Evolutionary conservation across 2,113 vertebrate species (phyloP).

Genomic region (Dasyprocta punctata): DNA sequence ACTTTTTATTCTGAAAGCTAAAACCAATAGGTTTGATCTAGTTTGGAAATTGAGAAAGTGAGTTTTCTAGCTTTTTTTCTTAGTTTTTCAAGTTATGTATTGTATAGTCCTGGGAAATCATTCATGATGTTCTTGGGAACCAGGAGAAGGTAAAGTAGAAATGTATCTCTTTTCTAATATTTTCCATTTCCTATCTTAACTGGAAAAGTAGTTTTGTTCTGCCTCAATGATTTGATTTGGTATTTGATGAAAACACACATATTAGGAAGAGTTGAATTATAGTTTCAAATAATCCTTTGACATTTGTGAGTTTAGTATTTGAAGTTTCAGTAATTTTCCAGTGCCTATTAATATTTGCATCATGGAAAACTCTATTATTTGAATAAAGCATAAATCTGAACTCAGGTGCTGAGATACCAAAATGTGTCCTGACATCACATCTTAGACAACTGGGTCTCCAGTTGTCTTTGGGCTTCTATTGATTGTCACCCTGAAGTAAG

Average conservation of each 20-base stretch:
- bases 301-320: not conserved
- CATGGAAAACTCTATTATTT: not conserved
- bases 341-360: not conserved
- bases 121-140: not conserved
- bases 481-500: not conserved
- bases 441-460: not conserved
- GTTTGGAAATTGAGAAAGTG: not conserved
- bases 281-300: not conserved
- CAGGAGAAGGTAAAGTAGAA: not conserved
- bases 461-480: not conserved
- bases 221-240: not conserved
- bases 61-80: not conserved
- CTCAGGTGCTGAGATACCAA: not conserved
- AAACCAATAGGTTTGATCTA: not conserved
- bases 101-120: not conserved
- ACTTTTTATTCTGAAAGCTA: conserved; percentile 39
- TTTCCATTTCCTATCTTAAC: conserved; percentile 7
- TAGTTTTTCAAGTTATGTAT: not conserved
- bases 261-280: not conserved
- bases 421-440: not conserved
- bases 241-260: not conserved
- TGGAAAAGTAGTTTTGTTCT: not conserved
- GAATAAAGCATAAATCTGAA: not conserved
- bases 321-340: not conserved
- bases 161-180: not conserved